A percentile compares a stretch with the other conserved stretches of the same genome.
Evolutionary conservation across 2,888 invertebrate genomes (phyloP).

Genomic region (Drosophila macrospina): DNA sequence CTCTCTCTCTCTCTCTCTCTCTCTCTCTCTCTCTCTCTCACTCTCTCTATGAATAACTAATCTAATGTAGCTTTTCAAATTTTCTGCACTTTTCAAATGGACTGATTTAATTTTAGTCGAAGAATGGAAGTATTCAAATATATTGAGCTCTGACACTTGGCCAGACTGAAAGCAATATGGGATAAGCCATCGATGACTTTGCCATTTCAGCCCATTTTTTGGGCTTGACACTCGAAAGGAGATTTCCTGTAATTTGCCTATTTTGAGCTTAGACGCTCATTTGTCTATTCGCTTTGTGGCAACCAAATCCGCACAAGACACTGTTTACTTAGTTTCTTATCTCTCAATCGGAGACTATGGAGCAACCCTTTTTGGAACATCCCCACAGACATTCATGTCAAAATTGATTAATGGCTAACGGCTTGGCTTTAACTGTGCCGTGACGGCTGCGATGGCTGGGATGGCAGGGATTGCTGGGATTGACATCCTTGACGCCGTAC

Average conservation of each 20-base stretch:
- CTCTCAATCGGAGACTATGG: constrained; percentile 8
- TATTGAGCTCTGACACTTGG: constrained; percentile 56
- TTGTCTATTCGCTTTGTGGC: constrained; percentile 50
- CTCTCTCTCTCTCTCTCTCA: too few relatives aligned
- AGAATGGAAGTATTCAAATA: constrained; percentile 25
- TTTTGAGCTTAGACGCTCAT: constrained; percentile 67
- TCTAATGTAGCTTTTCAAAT: constrained; percentile 11
- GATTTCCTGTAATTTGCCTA: constrained; percentile 68
- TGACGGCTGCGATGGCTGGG: too few relatives aligned
- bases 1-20: too few relatives aligned
- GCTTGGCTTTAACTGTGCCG: constrained; percentile 22
- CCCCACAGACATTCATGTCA: constrained; percentile 35
- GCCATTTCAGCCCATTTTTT: constrained; percentile 30
- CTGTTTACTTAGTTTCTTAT: constrained; percentile 58
- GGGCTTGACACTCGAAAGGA: constrained; percentile 40
- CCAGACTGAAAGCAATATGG: constrained; percentile 18
- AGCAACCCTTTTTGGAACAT: constrained; percentile 16
- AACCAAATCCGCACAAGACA: constrained; percentile 45
- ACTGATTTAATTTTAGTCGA: constrained; percentile 9
- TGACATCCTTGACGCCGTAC: constrained; percentile 20
- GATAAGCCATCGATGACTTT: constrained; percentile 44
- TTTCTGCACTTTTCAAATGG: constrained; percentile 24
- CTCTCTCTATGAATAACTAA: not conserved
- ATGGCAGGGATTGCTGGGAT: constrained; percentile 1
- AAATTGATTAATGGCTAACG: constrained; percentile 64